Evolutionary conservation across 2,113 vertebrate genomes (phyloP), one percentile per base, ranked within the genome.

Genomic region (Thamnaconus septentrionalis): DNA sequence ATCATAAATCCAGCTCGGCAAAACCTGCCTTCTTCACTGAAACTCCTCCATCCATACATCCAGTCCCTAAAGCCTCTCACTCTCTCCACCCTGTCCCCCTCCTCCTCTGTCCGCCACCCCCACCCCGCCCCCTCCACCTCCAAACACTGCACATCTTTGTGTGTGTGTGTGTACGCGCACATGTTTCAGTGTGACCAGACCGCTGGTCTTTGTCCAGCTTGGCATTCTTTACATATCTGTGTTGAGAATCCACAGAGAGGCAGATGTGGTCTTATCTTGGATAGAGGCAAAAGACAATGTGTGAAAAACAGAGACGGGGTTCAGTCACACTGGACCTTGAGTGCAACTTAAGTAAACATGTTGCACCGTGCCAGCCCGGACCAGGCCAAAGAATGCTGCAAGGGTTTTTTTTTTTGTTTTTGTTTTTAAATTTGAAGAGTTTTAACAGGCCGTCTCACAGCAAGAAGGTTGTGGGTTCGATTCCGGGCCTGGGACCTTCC

Each of bases 221-320:
- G 69, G 62, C 86, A 90, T 92, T 89, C 85, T 87, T 85, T 64
- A 88, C 82, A 87, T 89, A 82, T 88, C 85, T 84, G 70, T 75
- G 75, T 9, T 8, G 60, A 59, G 31, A 59, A 65, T 71, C 53
- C 46, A 44, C 68, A 68, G 63, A 70, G 56, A 56, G 66, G 6
- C 46, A 59, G 44, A 52, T 4, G 31, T 55, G 18, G n/a, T 52
- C 50, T 45, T 45, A 31, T 31, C 18, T 31, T 31, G 18, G 18
- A 31, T 31, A 31, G 18, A 31, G 18, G 18, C 18, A 31, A 31
- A 31, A 31, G 18, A 31, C 18, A 31, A 31, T 31, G 18, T 31
- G 18, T 31, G 18, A 31, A 31, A 31, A 31, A 31, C 18, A 31
- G 18, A 31, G 18, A 31, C 18, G 18, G 18, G 18, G 18, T 31